A percentile compares a stretch with the other conserved stretches of the same genome.
These are phyloP conservation scores for Cyprinodon tularosa DNA, from an alignment of 2,113 vertebrate genomes.

Conservation along the genomic window DNA sequence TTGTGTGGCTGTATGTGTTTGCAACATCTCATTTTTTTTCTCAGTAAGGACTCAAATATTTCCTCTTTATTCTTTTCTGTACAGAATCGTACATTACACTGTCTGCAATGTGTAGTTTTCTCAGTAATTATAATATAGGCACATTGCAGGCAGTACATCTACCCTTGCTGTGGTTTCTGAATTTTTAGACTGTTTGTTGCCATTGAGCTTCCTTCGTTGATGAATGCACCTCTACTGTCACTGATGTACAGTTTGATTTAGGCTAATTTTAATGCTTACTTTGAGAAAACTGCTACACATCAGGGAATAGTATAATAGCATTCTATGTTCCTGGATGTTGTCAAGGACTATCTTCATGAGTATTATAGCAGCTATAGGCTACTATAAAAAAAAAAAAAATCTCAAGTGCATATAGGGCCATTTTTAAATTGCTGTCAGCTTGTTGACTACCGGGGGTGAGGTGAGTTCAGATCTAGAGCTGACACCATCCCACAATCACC, in stretches of 20 bases:
- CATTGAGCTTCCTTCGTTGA: neutral
- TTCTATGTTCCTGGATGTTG: neutral
- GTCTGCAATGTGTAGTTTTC: neutral
- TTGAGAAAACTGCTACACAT: neutral
- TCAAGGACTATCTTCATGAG: neutral
- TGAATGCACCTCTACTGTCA: neutral
- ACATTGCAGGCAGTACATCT: neutral
- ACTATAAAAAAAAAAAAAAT: neutral
- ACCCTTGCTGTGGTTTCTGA: neutral
- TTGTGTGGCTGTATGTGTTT: conserved; percentile 4
- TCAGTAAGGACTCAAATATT: neutral
- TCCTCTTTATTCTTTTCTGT: neutral
- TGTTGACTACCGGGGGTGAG: no score
- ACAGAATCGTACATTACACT: no score
- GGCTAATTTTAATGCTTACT: neutral
- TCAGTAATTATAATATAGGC: neutral
- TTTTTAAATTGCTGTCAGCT: neutral
- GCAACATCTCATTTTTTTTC: neutral
- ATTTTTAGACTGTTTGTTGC: neutral
- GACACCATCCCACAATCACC: no score
- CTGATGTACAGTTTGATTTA: neutral
- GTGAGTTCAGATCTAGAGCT: no score
- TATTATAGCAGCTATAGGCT: no score
- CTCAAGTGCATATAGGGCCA: neutral
- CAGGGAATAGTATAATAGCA: neutral